Conservation (phyloP, 2,888 invertebrate species). For the Drosophila anomalata region DNA sequence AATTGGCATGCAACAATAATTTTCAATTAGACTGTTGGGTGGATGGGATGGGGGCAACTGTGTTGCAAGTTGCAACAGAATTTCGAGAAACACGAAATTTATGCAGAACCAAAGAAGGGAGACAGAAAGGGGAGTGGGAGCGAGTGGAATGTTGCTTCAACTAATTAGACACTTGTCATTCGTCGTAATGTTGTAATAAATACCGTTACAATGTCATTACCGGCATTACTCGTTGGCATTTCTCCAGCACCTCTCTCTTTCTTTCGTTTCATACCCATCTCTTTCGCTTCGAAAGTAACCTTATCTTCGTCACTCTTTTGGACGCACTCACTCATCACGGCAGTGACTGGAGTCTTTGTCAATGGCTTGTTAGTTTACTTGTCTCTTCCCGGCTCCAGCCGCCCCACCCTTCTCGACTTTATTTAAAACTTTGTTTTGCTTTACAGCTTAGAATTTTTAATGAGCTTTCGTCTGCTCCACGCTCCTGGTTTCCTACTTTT, state of each 20-base stretch:
- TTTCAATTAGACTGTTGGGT: slow-evolving; percentile 25
- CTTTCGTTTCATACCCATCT: slow-evolving; percentile 21
- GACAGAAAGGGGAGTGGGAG: background rate
- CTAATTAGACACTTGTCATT: slow-evolving; percentile 80
- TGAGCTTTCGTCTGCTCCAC: slow-evolving; percentile 71
- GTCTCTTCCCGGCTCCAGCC: slow-evolving; percentile 34
- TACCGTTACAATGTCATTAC: slow-evolving; percentile 80
- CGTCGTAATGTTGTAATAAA: slow-evolving; percentile 78
- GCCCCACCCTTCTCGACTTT: slow-evolving; percentile 57
- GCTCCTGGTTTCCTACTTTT: slow-evolving; percentile 14
- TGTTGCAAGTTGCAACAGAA: slow-evolving; percentile 42
- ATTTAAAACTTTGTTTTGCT: slow-evolving; percentile 75
- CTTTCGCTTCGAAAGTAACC: slow-evolving; percentile 7
- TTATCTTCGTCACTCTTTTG: slow-evolving; percentile 30
- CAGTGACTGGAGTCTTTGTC: slow-evolving; percentile 49
- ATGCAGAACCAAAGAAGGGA: slow-evolving; percentile 39
- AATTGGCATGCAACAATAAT: slow-evolving; percentile 4
- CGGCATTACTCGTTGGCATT: slow-evolving; percentile 73
- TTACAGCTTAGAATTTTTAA: slow-evolving; percentile 78
- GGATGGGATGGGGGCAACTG: background rate
- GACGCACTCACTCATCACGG: slow-evolving; percentile 43
- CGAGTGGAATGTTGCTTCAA: slow-evolving; percentile 60
- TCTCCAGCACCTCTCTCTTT: slow-evolving; percentile 48
- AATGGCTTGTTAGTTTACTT: slow-evolving; percentile 76
- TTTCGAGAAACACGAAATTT: slow-evolving; percentile 51